Percentiles rank a stretch among this genome's conserved stretches.
Conservation (phyloP, 2,888 invertebrate species). For the Drosophila setosimentum region DNA sequence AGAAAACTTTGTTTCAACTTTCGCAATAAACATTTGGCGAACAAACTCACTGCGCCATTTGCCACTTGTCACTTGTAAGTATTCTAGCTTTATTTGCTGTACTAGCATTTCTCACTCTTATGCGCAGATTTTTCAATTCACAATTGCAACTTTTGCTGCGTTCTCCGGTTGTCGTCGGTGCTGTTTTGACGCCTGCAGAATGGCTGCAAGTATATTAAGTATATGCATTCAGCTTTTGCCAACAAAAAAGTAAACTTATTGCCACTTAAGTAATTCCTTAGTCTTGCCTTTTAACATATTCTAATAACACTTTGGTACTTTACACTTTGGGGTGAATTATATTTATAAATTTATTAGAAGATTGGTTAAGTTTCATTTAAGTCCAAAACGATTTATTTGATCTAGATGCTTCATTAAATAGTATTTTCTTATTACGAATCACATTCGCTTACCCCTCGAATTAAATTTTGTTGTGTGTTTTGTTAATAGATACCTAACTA, state of each 20-base stretch:
- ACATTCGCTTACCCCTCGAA: background rate
- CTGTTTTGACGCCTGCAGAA: conserved; percentile 55
- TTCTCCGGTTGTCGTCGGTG: conserved; percentile 22
- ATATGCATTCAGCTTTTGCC: conserved; percentile 61
- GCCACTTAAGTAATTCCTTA: conserved; percentile 58
- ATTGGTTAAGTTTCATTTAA: background rate
- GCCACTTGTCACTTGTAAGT: conserved; percentile 55
- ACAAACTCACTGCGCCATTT: conserved; percentile 55
- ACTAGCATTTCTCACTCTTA: conserved; percentile 54
- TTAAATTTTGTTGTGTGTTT: background rate
- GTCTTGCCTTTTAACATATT: background rate
- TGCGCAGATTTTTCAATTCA: conserved; percentile 70
- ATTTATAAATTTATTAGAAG: background rate
- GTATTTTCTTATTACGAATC: background rate
- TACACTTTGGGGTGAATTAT: background rate
- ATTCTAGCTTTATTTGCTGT: conserved; percentile 45
- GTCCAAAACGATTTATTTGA: background rate
- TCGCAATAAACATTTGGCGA: conserved; percentile 76
- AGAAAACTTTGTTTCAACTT: conserved; percentile 54
- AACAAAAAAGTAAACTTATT: conserved; percentile 15
- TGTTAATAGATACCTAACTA: background rate
- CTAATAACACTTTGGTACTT: background rate
- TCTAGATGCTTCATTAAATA: background rate
- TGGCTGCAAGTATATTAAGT: conserved; percentile 49
- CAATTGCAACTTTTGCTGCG: conserved; percentile 55